These are phyloP conservation scores for Quiscalus mexicanus DNA, from an alignment of 2,113 vertebrate genomes.

Conservation along the genomic window DNA sequence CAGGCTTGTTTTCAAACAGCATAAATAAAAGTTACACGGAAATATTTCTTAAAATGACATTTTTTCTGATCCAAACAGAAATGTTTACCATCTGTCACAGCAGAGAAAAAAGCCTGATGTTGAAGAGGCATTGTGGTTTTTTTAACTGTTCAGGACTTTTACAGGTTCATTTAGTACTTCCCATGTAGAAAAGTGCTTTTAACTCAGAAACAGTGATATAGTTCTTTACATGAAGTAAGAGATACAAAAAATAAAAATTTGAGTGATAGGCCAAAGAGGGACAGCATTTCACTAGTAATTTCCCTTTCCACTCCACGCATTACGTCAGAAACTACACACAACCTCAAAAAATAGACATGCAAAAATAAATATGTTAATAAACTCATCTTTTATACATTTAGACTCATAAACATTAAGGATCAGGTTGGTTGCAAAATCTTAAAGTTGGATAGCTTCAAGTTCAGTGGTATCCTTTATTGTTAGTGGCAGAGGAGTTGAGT, in stretches of 20 bases:
- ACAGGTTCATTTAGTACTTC: background rate
- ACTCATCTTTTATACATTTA: background rate
- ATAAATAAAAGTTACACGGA: background rate
- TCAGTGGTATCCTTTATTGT: background rate
- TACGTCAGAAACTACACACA: background rate
- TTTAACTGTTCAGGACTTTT: background rate
- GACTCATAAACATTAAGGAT: background rate
- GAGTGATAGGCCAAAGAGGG: background rate
- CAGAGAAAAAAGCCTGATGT: background rate
- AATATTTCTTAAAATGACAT: background rate
- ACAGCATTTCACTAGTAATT: background rate
- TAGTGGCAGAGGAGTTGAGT: background rate
- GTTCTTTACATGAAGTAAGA: background rate
- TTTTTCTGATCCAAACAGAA: background rate
- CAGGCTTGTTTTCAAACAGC: background rate
- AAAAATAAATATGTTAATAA: background rate
- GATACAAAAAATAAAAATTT: background rate
- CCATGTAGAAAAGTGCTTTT: background rate
- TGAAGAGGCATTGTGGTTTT: accelerated
- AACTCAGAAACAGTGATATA: background rate
- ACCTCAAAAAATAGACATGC: background rate
- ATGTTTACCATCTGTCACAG: background rate
- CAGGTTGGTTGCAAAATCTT: background rate
- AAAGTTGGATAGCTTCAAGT: background rate
- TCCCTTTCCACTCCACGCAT: background rate